Evolutionary conservation across 2,888 invertebrate species (phyloP).

Genomic region (Oligia latruncula): DNA sequence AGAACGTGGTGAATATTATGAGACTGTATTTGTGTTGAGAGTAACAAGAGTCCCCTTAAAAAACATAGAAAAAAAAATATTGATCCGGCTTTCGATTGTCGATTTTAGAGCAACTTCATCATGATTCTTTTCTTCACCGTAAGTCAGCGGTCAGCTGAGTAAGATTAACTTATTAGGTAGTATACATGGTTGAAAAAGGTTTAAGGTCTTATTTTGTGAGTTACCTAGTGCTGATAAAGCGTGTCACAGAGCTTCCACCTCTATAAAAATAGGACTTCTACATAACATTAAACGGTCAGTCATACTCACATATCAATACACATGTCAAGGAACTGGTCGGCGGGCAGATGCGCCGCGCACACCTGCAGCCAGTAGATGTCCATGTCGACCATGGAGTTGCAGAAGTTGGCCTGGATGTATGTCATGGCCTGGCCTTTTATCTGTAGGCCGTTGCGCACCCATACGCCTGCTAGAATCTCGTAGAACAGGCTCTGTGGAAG

Average conservation of each 20-base stretch:
- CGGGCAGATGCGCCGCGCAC: conserved; percentile 96
- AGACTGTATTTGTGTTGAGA: background rate
- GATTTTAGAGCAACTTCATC: background rate
- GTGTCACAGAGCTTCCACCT: background rate
- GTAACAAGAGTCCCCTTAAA: too few relatives aligned
- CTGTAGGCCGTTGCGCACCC: conserved; percentile 99
- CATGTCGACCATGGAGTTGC: conserved; percentile 99
- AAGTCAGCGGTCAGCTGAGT: background rate
- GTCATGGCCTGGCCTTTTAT: conserved; percentile 99
- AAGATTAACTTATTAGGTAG: background rate
- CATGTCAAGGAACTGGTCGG: conserved; percentile 95
- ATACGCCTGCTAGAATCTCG: conserved; percentile 97
- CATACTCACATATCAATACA: conserved; percentile 95
- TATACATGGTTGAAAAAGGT: background rate
- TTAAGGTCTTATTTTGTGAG: background rate
- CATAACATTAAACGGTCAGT: background rate
- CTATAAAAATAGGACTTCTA: background rate
- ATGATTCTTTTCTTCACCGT: background rate
- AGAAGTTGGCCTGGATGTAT: conserved; percentile 99
- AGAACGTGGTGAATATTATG: background rate
- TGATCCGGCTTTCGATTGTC: background rate
- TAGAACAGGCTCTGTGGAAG: conserved; percentile 96
- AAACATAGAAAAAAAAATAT: background rate
- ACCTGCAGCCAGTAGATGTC: conserved; percentile 98
- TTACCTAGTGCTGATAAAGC: background rate